Percentiles rank a stretch among this genome's conserved stretches.
Evolutionary conservation across 1,140 invertebrate species (phyloP).

Genomic region (Mercenaria mercenaria): DNA sequence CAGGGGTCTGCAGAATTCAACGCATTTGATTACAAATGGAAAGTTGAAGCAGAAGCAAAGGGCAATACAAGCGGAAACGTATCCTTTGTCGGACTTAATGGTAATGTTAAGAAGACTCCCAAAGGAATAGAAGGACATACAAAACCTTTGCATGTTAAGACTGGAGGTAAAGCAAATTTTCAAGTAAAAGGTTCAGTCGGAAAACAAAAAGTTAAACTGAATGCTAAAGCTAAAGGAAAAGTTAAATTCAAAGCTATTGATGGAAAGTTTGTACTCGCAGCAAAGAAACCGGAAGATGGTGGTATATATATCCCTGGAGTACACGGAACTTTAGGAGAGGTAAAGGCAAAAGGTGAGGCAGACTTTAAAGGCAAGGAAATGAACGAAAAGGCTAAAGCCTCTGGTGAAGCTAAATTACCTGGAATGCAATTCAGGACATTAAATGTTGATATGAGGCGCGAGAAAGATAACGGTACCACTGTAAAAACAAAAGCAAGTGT

Average conservation of each 20-base stretch:
- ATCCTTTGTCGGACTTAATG: background rate
- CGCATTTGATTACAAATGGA: background rate
- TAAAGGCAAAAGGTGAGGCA: background rate
- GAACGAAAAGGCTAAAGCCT: background rate
- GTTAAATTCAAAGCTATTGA: background rate
- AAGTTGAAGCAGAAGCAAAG: background rate
- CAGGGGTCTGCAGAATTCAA: background rate
- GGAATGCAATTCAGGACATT: background rate
- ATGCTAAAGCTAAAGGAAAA: background rate
- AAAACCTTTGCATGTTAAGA: background rate
- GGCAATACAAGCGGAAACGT: background rate
- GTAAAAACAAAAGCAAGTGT: background rate
- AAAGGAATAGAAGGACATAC: background rate
- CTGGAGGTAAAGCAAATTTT: background rate
- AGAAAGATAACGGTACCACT: background rate
- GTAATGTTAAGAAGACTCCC: background rate
- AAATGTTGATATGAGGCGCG: background rate
- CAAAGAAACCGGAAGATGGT: background rate
- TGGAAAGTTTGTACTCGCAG: background rate
- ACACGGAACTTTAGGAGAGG: background rate
- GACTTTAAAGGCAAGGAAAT: background rate
- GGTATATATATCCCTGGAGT: background rate
- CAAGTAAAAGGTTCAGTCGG: background rate
- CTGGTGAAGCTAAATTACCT: background rate
- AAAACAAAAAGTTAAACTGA: background rate